Percentiles rank a stretch among this genome's conserved stretches.
phyloP scores from a whole-genome alignment of 1,140 invertebrate genomes.

The Pseudachorutes palmiensis region DNA sequence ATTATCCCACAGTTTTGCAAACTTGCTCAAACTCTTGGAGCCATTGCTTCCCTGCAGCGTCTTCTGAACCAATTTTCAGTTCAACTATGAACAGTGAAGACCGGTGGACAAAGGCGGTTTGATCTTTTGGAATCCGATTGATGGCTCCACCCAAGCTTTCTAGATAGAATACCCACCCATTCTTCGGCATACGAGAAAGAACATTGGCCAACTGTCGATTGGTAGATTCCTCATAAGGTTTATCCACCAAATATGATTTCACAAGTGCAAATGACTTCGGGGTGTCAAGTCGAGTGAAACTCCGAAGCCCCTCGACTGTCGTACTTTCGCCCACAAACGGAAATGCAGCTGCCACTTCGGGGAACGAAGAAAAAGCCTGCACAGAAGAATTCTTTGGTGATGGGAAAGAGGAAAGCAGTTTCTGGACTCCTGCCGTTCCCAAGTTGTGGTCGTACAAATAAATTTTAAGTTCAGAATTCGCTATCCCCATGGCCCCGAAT shows the following conservation, averaged over 20 bases:
- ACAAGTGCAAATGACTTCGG: neutral
- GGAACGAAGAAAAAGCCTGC: too few species aligned
- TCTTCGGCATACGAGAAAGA: neutral
- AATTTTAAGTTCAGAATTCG: neutral
- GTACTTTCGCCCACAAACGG: neutral
- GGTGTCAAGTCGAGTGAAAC: neutral
- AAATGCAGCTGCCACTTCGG: too few species aligned
- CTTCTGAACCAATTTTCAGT: neutral
- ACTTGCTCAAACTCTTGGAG: neutral
- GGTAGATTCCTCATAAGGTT: neutral
- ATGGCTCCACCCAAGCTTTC: neutral
- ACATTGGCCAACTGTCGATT: neutral
- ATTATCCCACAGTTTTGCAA: neutral
- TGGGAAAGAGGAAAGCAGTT: too few species aligned
- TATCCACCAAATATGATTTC: neutral
- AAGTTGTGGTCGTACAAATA: too few species aligned
- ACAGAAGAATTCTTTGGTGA: too few species aligned
- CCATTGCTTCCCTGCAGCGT: neutral
- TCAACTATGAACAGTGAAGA: neutral
- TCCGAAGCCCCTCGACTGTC: neutral
- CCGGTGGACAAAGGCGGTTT: conserved; percentile 1
- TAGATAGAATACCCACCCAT: neutral
- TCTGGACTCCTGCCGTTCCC: too few species aligned
- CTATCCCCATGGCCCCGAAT: neutral
- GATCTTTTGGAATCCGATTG: neutral